A percentile compares a stretch with the other conserved stretches of the same genome.
phyloP scores from a whole-genome alignment of 2,113 vertebrate genomes.

The Rhinichthys klamathensis region DNA sequence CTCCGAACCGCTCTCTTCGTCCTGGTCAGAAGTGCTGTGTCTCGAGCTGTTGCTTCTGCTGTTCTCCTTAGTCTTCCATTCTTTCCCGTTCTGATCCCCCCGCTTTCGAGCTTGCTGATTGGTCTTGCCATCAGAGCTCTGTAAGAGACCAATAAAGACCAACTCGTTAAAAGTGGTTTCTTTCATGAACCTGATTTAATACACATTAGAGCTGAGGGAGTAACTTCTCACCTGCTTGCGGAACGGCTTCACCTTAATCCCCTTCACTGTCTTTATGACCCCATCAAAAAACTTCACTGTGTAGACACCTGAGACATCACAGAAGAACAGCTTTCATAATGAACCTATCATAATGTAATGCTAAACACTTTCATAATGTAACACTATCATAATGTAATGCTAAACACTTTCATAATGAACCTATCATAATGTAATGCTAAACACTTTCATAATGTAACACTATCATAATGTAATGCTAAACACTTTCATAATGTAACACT shows the following conservation, averaged over 20 bases:
- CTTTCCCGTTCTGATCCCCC: constrained; percentile 77
- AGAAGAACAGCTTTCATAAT: background rate
- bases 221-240: constrained; percentile 81
- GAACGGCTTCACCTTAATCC: constrained; percentile 91
- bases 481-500: background rate
- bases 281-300: constrained; percentile 97
- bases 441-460: too few species aligned
- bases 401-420: too few species aligned
- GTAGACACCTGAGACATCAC: constrained; percentile 83
- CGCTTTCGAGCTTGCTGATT: constrained; percentile 79
- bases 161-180: background rate
- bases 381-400: too few species aligned
- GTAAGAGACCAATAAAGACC: background rate
- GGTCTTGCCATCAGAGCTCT: constrained; percentile 71
- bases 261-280: constrained; percentile 94
- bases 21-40: constrained; percentile 69
- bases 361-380: too few species aligned
- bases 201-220: background rate
- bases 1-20: constrained; percentile 75
- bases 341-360: background rate
- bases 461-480: too few species aligned
- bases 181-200: background rate
- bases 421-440: too few species aligned
- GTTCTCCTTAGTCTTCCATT: constrained; percentile 79
- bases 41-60: constrained; percentile 75